Evolutionary conservation across 1,140 invertebrate species (phyloP).

Genomic region (Pissodes strobi): DNA sequence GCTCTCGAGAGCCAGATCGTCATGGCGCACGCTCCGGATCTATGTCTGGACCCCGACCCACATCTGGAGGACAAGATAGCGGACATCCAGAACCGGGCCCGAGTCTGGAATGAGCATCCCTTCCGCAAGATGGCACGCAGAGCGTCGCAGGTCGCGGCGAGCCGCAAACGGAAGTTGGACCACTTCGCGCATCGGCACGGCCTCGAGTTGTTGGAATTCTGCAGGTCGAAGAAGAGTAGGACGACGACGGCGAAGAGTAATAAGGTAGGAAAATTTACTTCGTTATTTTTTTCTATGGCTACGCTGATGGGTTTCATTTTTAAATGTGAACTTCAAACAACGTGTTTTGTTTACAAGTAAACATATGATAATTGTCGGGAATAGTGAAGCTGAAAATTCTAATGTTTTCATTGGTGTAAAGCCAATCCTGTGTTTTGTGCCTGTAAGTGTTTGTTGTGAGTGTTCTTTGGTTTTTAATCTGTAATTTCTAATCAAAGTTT

Average conservation of each 20-base stretch:
- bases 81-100: constrained; percentile 69
- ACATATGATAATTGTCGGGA: too few relatives aligned
- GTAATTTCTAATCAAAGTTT: too few relatives aligned
- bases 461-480: too few relatives aligned
- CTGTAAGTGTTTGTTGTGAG: too few relatives aligned
- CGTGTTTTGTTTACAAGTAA: too few relatives aligned
- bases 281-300: not conserved
- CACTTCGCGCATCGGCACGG: constrained; percentile 79
- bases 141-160: constrained; percentile 78
- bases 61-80: constrained; percentile 75
- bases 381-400: too few relatives aligned
- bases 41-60: constrained; percentile 86
- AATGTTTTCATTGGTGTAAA: too few relatives aligned
- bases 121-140: constrained; percentile 74
- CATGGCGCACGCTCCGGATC: constrained; percentile 78
- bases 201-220: constrained; percentile 73
- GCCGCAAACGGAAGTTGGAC: constrained; percentile 86
- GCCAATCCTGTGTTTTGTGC: too few relatives aligned
- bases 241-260: not conserved
- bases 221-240: constrained; percentile 51
- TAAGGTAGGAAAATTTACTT: not conserved
- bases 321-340: too few relatives aligned
- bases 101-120: constrained; percentile 71
- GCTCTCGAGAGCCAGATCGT: constrained; percentile 82
- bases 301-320: not conserved